phyloP scores from a whole-genome alignment of 2,888 invertebrate species.

The Cactoblastis cactorum region DNA sequence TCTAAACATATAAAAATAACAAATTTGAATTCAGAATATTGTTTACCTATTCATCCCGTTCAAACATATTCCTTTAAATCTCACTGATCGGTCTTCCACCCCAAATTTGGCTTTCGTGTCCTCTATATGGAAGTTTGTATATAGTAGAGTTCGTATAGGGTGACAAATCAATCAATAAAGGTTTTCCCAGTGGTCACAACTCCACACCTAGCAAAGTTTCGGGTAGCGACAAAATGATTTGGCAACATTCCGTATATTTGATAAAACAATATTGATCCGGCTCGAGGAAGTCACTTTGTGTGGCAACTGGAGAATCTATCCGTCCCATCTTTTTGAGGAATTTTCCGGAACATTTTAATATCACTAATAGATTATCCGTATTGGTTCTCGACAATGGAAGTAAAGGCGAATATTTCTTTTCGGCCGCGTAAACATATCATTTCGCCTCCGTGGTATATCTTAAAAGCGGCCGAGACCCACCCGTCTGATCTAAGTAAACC shows the following conservation, averaged over 20 bases:
- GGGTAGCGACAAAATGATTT: constrained; percentile 13
- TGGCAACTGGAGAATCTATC: constrained; percentile 39
- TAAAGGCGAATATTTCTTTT: constrained; percentile 44
- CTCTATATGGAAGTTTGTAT: constrained; percentile 14
- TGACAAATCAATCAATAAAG: constrained; percentile 17
- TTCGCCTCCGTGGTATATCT: constrained; percentile 48
- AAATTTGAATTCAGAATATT: constrained; percentile 3
- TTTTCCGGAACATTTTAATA: constrained; percentile 56
- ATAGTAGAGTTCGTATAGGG: constrained; percentile 13
- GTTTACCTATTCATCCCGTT: constrained; percentile 14
- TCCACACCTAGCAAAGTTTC: constrained; percentile 15
- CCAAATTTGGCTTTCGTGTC: constrained; percentile 14
- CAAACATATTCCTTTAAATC: constrained; percentile 15
- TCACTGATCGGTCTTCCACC: constrained; percentile 14
- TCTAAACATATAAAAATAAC: background rate
- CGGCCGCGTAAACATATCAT: constrained; percentile 64
- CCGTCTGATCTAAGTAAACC: constrained; percentile 66
- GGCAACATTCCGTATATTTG: constrained; percentile 12
- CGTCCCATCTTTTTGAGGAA: constrained; percentile 40
- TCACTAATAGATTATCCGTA: constrained; percentile 70
- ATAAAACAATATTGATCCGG: constrained; percentile 35
- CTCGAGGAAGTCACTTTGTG: constrained; percentile 27
- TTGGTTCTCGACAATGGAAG: constrained; percentile 58
- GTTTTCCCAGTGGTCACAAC: constrained; percentile 17
- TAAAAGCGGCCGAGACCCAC: constrained; percentile 48